Conservation (phyloP, 2,113 vertebrate genomes). For the Oryzias celebensis region DNA sequence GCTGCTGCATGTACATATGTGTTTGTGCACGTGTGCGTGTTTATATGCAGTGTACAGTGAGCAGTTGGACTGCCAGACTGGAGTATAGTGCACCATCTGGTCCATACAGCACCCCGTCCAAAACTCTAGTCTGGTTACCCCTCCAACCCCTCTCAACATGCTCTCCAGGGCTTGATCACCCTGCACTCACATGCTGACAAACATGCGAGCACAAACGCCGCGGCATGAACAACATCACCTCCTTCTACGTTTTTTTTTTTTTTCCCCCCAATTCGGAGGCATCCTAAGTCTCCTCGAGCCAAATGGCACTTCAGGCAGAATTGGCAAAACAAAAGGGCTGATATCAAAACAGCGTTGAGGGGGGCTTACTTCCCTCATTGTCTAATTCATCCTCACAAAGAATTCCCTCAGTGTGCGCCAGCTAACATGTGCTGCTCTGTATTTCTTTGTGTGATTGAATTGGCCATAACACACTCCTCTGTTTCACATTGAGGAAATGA, state of each 20-base stretch:
- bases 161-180: conserved; percentile 73
- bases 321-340: conserved; percentile 65
- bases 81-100: conserved; percentile 78
- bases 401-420: conserved; percentile 50
- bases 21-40: conserved; percentile 61
- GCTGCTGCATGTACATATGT: conserved; percentile 40
- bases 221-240: conserved; percentile 57
- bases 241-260: conserved; percentile 50
- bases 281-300: conserved; percentile 62
- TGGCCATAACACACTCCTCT: conserved; percentile 67
- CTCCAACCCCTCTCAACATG: conserved; percentile 75
- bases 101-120: conserved; percentile 69
- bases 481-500: conserved; percentile 79
- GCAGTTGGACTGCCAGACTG: conserved; percentile 79
- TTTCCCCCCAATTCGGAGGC: not conserved
- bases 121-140: conserved; percentile 76
- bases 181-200: conserved; percentile 26
- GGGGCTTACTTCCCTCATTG: conserved; percentile 45
- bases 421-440: conserved; percentile 56
- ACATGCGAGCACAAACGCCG: conserved; percentile 31
- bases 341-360: conserved; percentile 62
- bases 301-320: conserved; percentile 62
- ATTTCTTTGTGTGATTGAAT: conserved; percentile 64
- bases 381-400: conserved; percentile 53
- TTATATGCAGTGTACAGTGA: conserved; percentile 70